Conservation (phyloP, 2,888 invertebrate species). For the Leptinotarsa haldemani region DNA sequence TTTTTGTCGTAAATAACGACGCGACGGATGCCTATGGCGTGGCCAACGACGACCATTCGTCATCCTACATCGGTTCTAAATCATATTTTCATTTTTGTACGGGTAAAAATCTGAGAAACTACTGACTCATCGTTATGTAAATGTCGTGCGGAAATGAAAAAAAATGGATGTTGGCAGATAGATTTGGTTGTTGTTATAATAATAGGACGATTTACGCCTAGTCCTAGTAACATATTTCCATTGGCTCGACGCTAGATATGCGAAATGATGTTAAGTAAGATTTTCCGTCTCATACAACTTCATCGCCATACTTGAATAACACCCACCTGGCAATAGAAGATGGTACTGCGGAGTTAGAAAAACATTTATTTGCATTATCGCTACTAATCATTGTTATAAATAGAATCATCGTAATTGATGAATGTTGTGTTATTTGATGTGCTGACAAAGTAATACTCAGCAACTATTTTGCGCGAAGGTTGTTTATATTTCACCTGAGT, state of each 20-base stretch:
- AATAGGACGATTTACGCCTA: slow-evolving; percentile 24
- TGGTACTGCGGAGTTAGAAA: not conserved
- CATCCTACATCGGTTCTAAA: slow-evolving; percentile 25
- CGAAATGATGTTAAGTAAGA: not conserved
- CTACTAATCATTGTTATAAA: not conserved
- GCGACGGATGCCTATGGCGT: not conserved
- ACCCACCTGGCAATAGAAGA: not conserved
- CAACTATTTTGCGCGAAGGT: no score
- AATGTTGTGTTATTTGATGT: not conserved
- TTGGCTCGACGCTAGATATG: slow-evolving; percentile 1
- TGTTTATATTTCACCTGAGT: no score
- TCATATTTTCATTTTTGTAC: slow-evolving; percentile 12
- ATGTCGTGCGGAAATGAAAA: slow-evolving; percentile 26
- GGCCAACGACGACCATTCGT: slow-evolving; percentile 11
- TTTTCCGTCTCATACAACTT: slow-evolving; percentile 3
- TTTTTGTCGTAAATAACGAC: not conserved
- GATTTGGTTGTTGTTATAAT: slow-evolving; percentile 29
- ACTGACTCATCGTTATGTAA: slow-evolving; percentile 33
- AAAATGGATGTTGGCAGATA: slow-evolving; percentile 30
- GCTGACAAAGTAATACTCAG: not conserved
- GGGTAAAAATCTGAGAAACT: slow-evolving; percentile 11
- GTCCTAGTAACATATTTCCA: slow-evolving; percentile 18
- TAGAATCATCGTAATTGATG: not conserved
- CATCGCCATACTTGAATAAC: slow-evolving; percentile 6
- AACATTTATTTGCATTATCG: not conserved